phyloP scores from a whole-genome alignment of 2,888 invertebrate species.

The Trileptium ribeirensis region DNA sequence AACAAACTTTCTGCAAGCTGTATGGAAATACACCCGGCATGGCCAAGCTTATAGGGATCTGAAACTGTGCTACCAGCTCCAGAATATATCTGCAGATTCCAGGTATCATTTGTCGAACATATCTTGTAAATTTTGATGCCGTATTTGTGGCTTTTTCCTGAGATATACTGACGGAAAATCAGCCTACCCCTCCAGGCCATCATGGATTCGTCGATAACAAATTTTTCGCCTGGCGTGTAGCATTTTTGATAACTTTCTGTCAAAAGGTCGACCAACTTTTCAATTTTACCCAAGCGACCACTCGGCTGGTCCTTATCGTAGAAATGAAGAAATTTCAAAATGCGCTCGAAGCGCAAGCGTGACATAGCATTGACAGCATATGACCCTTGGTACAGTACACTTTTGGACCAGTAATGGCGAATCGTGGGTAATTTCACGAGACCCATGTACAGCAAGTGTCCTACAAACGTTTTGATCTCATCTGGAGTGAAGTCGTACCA shows the following conservation, averaged over 20 bases:
- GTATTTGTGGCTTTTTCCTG: slow-evolving; percentile 5
- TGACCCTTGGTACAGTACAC: neutral
- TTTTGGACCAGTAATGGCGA: neutral
- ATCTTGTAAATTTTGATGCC: neutral
- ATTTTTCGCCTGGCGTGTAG: neutral
- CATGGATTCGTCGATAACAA: slow-evolving; percentile 7
- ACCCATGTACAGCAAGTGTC: neutral
- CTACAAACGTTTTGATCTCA: neutral
- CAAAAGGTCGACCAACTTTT: neutral
- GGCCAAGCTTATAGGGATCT: too few relatives aligned
- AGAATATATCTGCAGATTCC: neutral
- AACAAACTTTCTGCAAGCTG: neutral
- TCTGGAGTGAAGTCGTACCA: neutral
- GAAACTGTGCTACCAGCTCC: neutral
- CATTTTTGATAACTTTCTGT: neutral
- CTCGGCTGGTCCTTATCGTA: neutral
- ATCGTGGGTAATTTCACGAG: neutral
- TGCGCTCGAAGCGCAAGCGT: neutral
- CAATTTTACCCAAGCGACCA: neutral
- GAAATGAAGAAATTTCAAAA: neutral
- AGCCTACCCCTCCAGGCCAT: neutral
- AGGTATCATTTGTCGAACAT: neutral
- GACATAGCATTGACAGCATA: neutral
- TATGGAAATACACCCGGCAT: neutral
- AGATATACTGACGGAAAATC: neutral